phyloP scores from a whole-genome alignment of 2,888 invertebrate species.

The Dorcus parallelipipedus region DNA sequence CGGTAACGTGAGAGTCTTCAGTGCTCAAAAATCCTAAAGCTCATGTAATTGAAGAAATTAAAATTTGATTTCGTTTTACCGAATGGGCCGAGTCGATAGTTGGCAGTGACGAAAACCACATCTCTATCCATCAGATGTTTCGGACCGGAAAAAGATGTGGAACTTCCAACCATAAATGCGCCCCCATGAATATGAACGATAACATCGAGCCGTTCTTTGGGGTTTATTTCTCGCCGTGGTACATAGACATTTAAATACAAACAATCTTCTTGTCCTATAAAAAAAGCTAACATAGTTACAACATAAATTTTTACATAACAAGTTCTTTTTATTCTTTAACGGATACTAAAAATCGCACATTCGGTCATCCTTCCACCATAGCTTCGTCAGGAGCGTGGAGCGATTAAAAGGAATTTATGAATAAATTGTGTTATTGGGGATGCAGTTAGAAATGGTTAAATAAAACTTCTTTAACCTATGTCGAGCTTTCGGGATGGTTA shows the following conservation, averaged over 20 bases:
- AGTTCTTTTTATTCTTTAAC: too few relatives aligned
- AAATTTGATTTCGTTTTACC: constrained; percentile 42
- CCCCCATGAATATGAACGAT: constrained; percentile 62
- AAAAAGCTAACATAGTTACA: too few relatives aligned
- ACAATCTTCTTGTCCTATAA: constrained; percentile 60
- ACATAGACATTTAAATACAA: constrained; percentile 59
- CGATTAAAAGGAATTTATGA: too few relatives aligned
- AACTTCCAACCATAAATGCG: constrained; percentile 60
- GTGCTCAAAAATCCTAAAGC: constrained; percentile 66
- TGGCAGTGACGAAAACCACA: constrained; percentile 61
- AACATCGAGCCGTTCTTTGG: constrained; percentile 50
- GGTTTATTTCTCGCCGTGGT: constrained; percentile 38
- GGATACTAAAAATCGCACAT: too few relatives aligned
- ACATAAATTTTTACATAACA: neutral
- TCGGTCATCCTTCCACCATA: too few relatives aligned
- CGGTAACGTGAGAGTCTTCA: constrained; percentile 61
- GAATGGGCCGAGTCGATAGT: constrained; percentile 64
- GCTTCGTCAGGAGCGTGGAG: too few relatives aligned
- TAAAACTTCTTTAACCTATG: too few relatives aligned
- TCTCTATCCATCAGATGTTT: constrained; percentile 58
- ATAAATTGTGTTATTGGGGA: too few relatives aligned
- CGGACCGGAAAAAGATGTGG: constrained; percentile 53
- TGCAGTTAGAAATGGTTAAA: too few relatives aligned
- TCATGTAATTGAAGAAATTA: neutral
- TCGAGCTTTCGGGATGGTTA: too few relatives aligned